Evolutionary conservation across 2,113 vertebrate species (phyloP).

Genomic region (Australoheros scitulus): DNA sequence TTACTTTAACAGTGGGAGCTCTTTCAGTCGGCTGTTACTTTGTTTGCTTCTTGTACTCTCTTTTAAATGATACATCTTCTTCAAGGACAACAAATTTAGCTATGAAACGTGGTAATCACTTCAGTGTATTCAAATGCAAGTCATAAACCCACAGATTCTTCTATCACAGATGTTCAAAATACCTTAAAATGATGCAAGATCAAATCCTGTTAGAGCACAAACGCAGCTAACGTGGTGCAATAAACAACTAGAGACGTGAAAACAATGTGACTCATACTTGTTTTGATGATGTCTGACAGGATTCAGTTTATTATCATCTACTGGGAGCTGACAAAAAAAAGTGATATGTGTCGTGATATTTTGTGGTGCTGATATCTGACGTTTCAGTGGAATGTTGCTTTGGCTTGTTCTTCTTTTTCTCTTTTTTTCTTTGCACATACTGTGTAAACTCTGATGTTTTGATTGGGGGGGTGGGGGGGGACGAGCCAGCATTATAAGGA

Average conservation of each 20-base stretch:
- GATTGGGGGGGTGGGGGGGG: not conserved
- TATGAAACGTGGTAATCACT: not conserved
- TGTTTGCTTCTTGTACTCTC: not conserved
- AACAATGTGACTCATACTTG: constrained; percentile 22
- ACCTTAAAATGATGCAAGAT: not conserved
- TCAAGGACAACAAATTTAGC: not conserved
- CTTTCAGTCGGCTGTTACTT: not conserved
- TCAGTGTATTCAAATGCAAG: not conserved
- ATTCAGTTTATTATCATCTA: constrained; percentile 4
- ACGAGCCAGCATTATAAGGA: constrained; percentile 14
- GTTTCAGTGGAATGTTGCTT: not conserved
- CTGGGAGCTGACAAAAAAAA: not conserved
- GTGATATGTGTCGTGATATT: not conserved
- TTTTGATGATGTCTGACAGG: constrained; percentile 31
- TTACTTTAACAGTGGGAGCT: not conserved
- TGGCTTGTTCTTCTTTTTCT: not conserved
- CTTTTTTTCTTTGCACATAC: not conserved
- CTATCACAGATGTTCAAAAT: not conserved
- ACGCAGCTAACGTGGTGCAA: not conserved
- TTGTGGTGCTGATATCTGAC: constrained; percentile 1
- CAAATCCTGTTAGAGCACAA: not conserved
- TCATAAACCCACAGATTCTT: not conserved
- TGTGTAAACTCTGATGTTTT: constrained; percentile 12
- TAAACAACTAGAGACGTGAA: not conserved
- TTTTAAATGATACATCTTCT: not conserved